Percentiles rank a stretch among this genome's conserved stretches.
These are phyloP conservation scores for Scaptomyza flava DNA, from an alignment of 2,888 invertebrate species.

Conservation along the genomic window DNA sequence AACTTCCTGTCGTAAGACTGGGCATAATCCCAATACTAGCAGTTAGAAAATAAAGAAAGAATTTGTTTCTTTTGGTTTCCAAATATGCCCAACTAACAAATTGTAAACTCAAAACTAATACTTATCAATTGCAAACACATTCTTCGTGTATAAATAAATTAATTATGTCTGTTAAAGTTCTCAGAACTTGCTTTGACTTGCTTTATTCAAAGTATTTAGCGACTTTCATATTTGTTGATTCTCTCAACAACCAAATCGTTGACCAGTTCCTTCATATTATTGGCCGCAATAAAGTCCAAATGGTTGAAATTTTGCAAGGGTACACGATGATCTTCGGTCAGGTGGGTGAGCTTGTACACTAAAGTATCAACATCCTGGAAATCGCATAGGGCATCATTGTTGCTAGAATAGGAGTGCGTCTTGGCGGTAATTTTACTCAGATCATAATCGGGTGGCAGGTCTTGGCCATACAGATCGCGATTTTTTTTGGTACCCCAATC, in stretches of 20 bases:
- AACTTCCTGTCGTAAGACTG: conserved; percentile 62
- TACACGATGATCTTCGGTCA: conserved; percentile 76
- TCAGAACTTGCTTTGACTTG: not conserved
- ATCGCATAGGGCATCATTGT: conserved; percentile 75
- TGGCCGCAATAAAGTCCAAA: conserved; percentile 79
- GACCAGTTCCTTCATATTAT: conserved; percentile 72
- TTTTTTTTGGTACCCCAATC: conserved; percentile 78
- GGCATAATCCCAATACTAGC: too few relatives aligned
- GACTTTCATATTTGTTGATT: conserved; percentile 56
- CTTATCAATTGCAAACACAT: too few relatives aligned
- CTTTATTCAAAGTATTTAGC: conserved; percentile 23
- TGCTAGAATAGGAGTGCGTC: conserved; percentile 75
- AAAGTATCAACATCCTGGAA: conserved; percentile 75
- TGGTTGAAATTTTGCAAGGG: conserved; percentile 78
- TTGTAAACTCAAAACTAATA: too few relatives aligned
- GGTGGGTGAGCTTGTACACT: conserved; percentile 51
- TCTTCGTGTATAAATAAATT: too few relatives aligned
- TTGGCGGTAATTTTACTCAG: conserved; percentile 71
- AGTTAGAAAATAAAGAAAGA: not conserved
- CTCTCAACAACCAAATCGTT: conserved; percentile 70
- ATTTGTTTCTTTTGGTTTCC: too few relatives aligned
- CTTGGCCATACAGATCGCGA: conserved; percentile 63
- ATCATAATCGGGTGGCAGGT: conserved; percentile 76
- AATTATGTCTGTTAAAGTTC: too few relatives aligned
- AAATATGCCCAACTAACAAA: not conserved